Evolutionary conservation across 2,888 invertebrate species (phyloP), one percentile per base, ranked within the genome.

Genomic region (Oscheius onirici): DNA sequence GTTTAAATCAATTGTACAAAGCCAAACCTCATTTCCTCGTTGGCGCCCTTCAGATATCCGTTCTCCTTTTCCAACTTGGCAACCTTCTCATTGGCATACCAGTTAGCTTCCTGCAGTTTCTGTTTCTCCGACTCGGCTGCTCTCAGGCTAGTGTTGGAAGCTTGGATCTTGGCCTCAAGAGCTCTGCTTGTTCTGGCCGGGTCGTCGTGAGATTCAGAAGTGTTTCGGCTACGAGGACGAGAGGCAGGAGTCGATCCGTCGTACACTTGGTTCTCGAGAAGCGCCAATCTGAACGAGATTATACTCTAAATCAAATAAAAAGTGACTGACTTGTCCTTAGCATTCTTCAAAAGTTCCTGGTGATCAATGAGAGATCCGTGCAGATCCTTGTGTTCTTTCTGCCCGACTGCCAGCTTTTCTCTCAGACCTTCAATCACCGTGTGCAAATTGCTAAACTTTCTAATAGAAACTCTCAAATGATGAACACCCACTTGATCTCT

Each of bases 11-110:
- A 10, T 13, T n/a, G n/a, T n/a, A n/a, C n/a, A n/a, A n/a, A n/a
- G n/a, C n/a, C n/a, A n/a, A n/a, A 80, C 80, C 76, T 78, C 66
- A 80, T 68, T 26, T 78, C 76, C 40, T 80, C 80, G 54, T 68
- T 75, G 54, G 73, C 65, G 60, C 77, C 78, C 69, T 77, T 78
- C 43, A 80, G 68, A 54, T 78, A 75, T 34, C 72, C 76, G 20
- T 76, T 78, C 40, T 78, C 77, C 55, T 80, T 75, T 26, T 80
- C 78, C 68, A 80, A 52, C 61, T 80, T 75, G 71, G 72, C 61
- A 5, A 75, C 34, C 20, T 72, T 72, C 46, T 80, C 80, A 66
- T 75, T 77, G 43, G 77, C 70, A 41, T 54, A 63, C 79, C 79
- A 77, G 58, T 79, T 76, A 17, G 73, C 61, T 44, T 79, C 79